Percentiles rank a stretch among this genome's conserved stretches.
phyloP scores from a whole-genome alignment of 2,797 vertebrate genomes.

The Alcedo quadribrachys region DNA sequence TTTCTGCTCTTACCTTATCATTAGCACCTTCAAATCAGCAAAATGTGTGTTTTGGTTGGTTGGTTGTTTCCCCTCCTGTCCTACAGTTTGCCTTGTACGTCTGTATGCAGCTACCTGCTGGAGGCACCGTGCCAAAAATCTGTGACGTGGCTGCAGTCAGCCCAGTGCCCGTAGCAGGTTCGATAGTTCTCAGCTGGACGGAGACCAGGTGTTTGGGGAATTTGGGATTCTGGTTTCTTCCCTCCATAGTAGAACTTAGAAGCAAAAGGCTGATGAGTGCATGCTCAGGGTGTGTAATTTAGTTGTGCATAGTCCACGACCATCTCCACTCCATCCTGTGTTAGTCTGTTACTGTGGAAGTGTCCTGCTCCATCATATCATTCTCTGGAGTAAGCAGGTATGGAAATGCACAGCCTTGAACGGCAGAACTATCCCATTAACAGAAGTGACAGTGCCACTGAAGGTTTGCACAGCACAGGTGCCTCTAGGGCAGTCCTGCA shows the following conservation, averaged over 20 bases:
- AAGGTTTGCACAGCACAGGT: background rate
- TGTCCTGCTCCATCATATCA: rapidly evolving
- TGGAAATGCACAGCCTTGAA: background rate
- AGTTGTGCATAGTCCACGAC: background rate
- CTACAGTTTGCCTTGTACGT: background rate
- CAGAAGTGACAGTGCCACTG: background rate
- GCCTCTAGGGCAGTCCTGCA: background rate
- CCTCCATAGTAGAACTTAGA: background rate
- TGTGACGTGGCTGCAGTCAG: background rate
- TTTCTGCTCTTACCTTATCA: background rate
- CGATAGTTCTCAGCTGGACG: background rate
- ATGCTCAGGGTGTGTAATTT: background rate
- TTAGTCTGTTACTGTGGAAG: background rate
- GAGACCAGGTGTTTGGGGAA: background rate
- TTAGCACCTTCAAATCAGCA: background rate
- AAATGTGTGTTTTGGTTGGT: background rate
- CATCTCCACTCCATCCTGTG: rapidly evolving
- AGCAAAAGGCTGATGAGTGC: background rate
- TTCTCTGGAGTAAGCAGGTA: background rate
- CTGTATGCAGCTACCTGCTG: background rate
- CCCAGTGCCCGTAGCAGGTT: background rate
- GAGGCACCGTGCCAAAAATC: background rate
- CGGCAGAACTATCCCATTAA: background rate
- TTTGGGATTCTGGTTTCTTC: background rate
- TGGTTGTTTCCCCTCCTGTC: background rate